Conservation (phyloP, 2,888 invertebrate species). For the Coleophora deauratella region DNA sequence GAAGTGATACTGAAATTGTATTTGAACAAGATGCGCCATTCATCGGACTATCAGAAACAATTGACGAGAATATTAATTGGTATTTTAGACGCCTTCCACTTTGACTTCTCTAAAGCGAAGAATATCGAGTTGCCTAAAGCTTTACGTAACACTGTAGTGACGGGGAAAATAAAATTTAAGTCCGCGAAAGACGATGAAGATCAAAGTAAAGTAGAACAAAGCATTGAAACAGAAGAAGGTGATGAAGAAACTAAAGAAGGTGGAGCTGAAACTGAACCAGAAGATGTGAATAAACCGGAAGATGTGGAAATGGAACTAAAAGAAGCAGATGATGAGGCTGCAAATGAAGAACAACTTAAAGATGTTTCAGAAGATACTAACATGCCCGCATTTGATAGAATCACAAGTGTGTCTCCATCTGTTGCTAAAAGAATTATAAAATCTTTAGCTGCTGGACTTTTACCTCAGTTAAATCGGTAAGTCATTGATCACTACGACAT, state of each 20-base stretch:
- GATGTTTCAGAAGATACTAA: slow-evolving; percentile 29
- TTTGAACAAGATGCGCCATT: slow-evolving; percentile 81
- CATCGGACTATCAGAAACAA: slow-evolving; percentile 86
- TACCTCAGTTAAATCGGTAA: slow-evolving; percentile 86
- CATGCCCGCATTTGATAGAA: slow-evolving; percentile 52
- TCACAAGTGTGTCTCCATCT: slow-evolving; percentile 76
- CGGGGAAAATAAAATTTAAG: slow-evolving; percentile 17
- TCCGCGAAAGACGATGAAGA: slow-evolving; percentile 16
- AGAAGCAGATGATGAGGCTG: slow-evolving; percentile 51
- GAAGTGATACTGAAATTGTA: slow-evolving; percentile 87
- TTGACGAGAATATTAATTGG: slow-evolving; percentile 83
- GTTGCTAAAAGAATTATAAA: slow-evolving; percentile 85
- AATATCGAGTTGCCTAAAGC: slow-evolving; percentile 50
- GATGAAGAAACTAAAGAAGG: slow-evolving; percentile 24
- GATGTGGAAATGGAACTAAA: slow-evolving; percentile 48
- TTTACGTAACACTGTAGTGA: slow-evolving; percentile 33
- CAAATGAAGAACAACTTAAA: slow-evolving; percentile 38
- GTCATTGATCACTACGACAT: slow-evolving; percentile 12
- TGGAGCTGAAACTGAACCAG: slow-evolving; percentile 16
- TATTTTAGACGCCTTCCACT: slow-evolving; percentile 94
- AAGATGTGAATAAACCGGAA: slow-evolving; percentile 22
- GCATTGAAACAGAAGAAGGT: slow-evolving; percentile 14
- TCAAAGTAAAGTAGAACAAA: slow-evolving; percentile 22
- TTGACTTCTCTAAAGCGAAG: slow-evolving; percentile 81
- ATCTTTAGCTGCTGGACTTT: slow-evolving; percentile 78